Conservation (phyloP, 2,113 vertebrate genomes). For the Platichthys stellatus region DNA sequence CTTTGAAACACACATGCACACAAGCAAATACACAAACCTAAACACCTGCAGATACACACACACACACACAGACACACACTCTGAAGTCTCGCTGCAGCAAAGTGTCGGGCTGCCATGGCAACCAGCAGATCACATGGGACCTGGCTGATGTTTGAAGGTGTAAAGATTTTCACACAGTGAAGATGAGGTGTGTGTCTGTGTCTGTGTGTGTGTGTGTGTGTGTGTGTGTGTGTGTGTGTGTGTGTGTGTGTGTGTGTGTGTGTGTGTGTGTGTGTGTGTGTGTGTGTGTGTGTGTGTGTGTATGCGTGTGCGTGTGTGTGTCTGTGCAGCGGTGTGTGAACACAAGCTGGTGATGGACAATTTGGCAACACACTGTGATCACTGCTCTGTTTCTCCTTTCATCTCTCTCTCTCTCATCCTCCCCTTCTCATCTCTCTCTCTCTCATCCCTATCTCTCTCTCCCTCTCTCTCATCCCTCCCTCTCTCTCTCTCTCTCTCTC, state of each 20-base stretch:
- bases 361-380: neutral
- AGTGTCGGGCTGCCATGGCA: conserved; percentile 75
- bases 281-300: neutral
- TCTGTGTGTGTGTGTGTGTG: neutral
- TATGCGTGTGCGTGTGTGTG: neutral
- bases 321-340: neutral
- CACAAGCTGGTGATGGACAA: conserved; percentile 13
- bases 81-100: conserved; percentile 40
- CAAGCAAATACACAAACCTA: no score
- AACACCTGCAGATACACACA: no score
- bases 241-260: neutral
- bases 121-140: conserved; percentile 45
- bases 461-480: no score
- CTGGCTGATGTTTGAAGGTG: conserved; percentile 18
- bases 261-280: neutral
- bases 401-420: neutral
- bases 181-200: neutral
- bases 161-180: conserved; percentile 6
- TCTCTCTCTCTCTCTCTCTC: no score
- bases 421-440: neutral
- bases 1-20: no score
- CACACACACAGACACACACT: no score
- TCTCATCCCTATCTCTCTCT: neutral
- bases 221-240: neutral
- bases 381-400: neutral